phyloP scores from a whole-genome alignment of 2,888 invertebrate species.

The Diaperis boleti region DNA sequence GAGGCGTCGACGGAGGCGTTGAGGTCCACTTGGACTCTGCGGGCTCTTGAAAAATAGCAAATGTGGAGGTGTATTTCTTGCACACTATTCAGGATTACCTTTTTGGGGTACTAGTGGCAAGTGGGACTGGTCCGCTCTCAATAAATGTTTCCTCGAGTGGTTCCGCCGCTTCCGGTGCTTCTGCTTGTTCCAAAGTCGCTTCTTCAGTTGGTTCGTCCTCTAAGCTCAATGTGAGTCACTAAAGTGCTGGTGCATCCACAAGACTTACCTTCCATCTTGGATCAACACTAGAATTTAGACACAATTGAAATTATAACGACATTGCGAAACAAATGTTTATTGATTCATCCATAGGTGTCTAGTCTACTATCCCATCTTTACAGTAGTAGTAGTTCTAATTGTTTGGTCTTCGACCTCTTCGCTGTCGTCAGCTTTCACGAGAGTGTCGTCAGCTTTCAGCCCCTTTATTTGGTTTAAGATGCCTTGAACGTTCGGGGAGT shows the following conservation, averaged over 20 bases:
- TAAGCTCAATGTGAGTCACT: no score
- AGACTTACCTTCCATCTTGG: background rate
- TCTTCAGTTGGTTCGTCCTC: no score
- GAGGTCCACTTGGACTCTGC: conserved; percentile 27
- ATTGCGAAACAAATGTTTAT: background rate
- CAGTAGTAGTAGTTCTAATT: conserved; percentile 3
- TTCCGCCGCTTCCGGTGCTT: no score
- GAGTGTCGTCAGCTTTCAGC: background rate
- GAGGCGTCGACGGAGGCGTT: conserved; percentile 9
- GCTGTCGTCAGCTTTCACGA: conserved; percentile 18
- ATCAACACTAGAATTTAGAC: background rate
- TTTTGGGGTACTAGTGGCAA: no score
- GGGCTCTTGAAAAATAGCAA: conserved; percentile 1
- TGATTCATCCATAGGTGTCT: background rate
- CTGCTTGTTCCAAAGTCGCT: no score
- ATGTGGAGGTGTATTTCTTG: background rate
- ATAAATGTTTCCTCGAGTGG: no score
- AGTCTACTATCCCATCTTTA: background rate
- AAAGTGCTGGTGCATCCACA: background rate
- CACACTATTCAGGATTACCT: no score
- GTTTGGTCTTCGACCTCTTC: background rate
- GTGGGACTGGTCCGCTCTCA: no score
- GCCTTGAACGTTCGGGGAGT: conserved; percentile 49
- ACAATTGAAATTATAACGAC: no score
- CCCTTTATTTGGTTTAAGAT: conserved; percentile 44